A percentile compares a stretch with the other conserved stretches of the same genome.
These are phyloP conservation scores for Streptopelia turtur DNA, from an alignment of 2,797 vertebrate species.

Conservation along the genomic window DNA sequence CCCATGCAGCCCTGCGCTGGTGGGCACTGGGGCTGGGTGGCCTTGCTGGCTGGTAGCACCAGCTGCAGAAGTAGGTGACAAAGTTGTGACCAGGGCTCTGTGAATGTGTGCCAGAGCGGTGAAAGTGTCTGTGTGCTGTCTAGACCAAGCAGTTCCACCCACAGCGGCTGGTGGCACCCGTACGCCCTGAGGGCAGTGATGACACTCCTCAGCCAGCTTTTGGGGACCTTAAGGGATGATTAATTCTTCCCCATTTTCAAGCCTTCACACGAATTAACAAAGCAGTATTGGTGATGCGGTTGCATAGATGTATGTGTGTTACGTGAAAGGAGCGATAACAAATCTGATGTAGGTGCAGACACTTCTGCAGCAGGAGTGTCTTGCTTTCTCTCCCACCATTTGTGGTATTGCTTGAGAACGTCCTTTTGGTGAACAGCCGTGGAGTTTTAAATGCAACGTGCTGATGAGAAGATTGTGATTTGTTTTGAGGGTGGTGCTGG, in stretches of 20 bases:
- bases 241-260: neutral
- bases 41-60: neutral
- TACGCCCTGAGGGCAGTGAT: accelerated
- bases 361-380: neutral
- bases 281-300: neutral
- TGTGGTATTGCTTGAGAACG: neutral
- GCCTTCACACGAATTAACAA: neutral
- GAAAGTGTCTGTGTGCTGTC: neutral
- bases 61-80: neutral
- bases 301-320: accelerated
- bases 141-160: neutral
- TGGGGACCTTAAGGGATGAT: neutral
- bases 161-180: neutral
- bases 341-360: neutral
- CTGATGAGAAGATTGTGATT: constrained; percentile 17
- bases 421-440: neutral
- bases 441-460: neutral
- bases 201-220: neutral
- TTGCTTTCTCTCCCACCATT: neutral
- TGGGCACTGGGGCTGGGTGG: neutral
- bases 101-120: accelerated
- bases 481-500: constrained; percentile 56
- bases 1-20: accelerated
- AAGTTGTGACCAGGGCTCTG: neutral
- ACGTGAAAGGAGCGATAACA: neutral